Conservation (phyloP, 2,797 vertebrate species). For the Mormyrus hasselquistii region DNA sequence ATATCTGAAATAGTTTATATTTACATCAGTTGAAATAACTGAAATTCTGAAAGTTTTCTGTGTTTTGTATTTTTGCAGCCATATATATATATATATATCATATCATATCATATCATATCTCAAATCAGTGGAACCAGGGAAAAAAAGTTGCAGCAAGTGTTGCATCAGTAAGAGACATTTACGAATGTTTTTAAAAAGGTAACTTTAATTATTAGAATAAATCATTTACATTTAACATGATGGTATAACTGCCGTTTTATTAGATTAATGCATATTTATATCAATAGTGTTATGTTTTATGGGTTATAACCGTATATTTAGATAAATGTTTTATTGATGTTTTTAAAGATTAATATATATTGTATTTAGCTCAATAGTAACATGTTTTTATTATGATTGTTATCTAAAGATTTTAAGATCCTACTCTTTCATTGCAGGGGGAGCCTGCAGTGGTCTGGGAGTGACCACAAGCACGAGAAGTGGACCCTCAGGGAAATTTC, state of each 20-base stretch:
- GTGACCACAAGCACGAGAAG: conserved; percentile 24
- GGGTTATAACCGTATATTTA: not conserved
- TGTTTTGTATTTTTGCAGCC: too few relatives aligned
- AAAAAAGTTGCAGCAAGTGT: too few relatives aligned
- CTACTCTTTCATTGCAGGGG: conserved; percentile 36
- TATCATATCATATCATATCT: too few relatives aligned
- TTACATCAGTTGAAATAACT: not conserved
- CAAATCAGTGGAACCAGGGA: too few relatives aligned
- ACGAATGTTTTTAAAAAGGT: not conserved
- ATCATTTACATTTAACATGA: not conserved
- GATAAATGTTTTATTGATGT: not conserved
- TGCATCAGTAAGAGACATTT: not conserved
- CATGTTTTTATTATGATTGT: not conserved
- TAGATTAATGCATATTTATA: not conserved
- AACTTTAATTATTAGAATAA: not conserved
- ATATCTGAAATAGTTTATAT: not conserved
- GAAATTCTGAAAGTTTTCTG: too few relatives aligned
- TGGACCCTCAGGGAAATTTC: conserved; percentile 65
- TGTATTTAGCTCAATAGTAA: not conserved
- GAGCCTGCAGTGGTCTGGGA: conserved; percentile 47
- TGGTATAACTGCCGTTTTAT: not conserved
- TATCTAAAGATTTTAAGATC: not conserved
- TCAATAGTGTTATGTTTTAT: not conserved
- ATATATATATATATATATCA: too few relatives aligned
- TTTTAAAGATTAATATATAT: not conserved